These are phyloP conservation scores for Augochlorella aurata DNA, from an alignment of 2,888 invertebrate genomes.

Conservation along the genomic window DNA sequence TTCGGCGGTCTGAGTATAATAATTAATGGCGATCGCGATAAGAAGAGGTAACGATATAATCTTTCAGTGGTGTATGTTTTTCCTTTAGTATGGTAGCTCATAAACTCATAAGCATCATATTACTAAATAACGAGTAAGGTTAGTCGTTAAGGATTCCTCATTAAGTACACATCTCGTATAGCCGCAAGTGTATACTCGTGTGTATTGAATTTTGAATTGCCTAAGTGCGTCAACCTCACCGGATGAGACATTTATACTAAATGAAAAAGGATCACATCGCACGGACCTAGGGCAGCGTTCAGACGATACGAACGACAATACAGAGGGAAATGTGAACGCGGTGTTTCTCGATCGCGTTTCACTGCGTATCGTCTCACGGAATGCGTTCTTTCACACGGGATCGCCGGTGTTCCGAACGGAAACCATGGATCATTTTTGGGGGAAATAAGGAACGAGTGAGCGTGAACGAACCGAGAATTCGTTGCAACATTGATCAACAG, in stretches of 20 bases:
- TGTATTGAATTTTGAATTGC: conserved; percentile 72
- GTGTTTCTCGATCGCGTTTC: background rate
- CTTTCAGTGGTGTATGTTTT: conserved; percentile 77
- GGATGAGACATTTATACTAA: conserved; percentile 70
- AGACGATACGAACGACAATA: conserved; percentile 8
- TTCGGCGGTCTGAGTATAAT: conserved; percentile 62
- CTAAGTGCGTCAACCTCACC: conserved; percentile 61
- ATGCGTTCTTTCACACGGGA: background rate
- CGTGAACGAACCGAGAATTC: conserved; percentile 21
- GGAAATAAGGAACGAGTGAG: conserved; percentile 3
- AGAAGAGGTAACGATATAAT: conserved; percentile 69
- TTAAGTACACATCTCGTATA: conserved; percentile 72
- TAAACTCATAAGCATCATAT: conserved; percentile 79
- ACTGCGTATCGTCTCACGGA: background rate
- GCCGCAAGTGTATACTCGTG: conserved; percentile 66
- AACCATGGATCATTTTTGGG: background rate
- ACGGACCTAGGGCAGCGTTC: conserved; percentile 13
- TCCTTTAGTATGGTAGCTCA: conserved; percentile 78
- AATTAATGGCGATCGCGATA: conserved; percentile 62
- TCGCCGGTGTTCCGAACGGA: background rate
- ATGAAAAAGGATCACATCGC: conserved; percentile 75
- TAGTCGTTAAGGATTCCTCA: conserved; percentile 73
- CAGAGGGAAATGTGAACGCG: background rate
- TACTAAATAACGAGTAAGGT: conserved; percentile 74
- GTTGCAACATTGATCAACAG: conserved; percentile 12